Percentiles rank a stretch among this genome's conserved stretches.
Conservation (phyloP, 2,888 invertebrate genomes). For the Cactoblastis cactorum region DNA sequence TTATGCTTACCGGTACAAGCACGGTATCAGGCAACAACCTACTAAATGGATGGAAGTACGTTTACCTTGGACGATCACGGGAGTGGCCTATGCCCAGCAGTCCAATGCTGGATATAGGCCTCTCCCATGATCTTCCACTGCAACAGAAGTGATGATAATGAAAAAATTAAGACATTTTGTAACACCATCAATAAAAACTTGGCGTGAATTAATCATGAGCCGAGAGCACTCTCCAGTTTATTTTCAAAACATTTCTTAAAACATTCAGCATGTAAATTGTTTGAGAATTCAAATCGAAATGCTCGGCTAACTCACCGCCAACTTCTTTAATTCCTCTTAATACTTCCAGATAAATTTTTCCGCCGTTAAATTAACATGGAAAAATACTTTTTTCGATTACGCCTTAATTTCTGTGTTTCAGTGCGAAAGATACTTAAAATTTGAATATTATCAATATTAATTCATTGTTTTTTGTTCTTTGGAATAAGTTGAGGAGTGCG, state of each 20-base stretch:
- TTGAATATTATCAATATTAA: constrained; percentile 8
- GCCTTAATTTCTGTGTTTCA: constrained; percentile 4
- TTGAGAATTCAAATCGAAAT: constrained; percentile 59
- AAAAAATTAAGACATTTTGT: no score
- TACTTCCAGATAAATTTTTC: constrained; percentile 13
- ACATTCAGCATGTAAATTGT: constrained; percentile 73
- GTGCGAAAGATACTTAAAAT: constrained; percentile 9
- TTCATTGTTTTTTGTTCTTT: constrained; percentile 10
- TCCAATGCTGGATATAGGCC: no score
- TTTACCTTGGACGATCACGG: no score
- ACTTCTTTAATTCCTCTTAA: constrained; percentile 16
- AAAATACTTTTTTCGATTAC: constrained; percentile 14
- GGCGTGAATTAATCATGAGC: constrained; percentile 27
- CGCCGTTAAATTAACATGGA: constrained; percentile 16
- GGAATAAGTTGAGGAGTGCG: constrained; percentile 1
- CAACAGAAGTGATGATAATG: no score
- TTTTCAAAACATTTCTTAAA: constrained; percentile 53
- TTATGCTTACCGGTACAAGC: no score
- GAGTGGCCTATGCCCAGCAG: no score
- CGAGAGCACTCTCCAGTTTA: constrained; percentile 54
- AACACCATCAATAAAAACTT: not conserved
- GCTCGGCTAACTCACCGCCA: constrained; percentile 21
- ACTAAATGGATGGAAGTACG: no score
- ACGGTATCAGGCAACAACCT: no score
- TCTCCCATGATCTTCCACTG: no score